These are phyloP conservation scores for Stenopsyche tienmushanensis DNA, from an alignment of 1,140 invertebrate species.

Conservation along the genomic window DNA sequence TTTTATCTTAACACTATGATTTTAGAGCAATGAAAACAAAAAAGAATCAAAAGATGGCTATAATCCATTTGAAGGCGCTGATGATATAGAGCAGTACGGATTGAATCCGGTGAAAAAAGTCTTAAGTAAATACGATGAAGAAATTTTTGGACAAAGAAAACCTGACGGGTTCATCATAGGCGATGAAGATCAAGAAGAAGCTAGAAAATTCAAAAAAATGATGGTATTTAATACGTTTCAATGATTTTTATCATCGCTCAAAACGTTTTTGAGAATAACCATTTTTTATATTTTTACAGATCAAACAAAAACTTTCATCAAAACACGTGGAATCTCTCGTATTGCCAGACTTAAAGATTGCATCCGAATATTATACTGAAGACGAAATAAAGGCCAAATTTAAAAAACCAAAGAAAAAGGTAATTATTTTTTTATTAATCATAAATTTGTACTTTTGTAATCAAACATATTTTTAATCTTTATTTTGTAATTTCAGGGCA, in stretches of 20 bases:
- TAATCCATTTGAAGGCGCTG: constrained; percentile 83
- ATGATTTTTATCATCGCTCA: no score
- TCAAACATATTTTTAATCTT: constrained; percentile 9
- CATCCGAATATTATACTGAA: constrained; percentile 86
- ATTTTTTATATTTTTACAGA: constrained; percentile 41
- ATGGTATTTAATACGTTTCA: constrained; percentile 43
- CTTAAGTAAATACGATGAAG: constrained; percentile 94
- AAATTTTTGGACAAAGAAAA: constrained; percentile 79
- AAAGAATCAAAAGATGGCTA: constrained; percentile 85
- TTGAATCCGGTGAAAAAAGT: constrained; percentile 75
- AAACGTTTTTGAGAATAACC: neutral
- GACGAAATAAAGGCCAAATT: constrained; percentile 82
- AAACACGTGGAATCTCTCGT: constrained; percentile 74
- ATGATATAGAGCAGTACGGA: constrained; percentile 55
- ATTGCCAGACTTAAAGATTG: constrained; percentile 67
- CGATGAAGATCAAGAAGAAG: constrained; percentile 51
- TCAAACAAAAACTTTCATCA: constrained; percentile 62
- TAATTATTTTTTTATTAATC: constrained; percentile 47
- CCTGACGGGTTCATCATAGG: constrained; percentile 81
- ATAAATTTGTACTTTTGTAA: constrained; percentile 21
- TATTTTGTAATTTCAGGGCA: constrained; percentile 46
- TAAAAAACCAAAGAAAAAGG: constrained; percentile 93
- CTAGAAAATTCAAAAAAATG: constrained; percentile 45
- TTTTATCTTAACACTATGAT: neutral
- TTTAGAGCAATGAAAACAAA: constrained; percentile 79